phyloP scores from a whole-genome alignment of 2,113 vertebrate genomes.

The Clarias gariepinus region DNA sequence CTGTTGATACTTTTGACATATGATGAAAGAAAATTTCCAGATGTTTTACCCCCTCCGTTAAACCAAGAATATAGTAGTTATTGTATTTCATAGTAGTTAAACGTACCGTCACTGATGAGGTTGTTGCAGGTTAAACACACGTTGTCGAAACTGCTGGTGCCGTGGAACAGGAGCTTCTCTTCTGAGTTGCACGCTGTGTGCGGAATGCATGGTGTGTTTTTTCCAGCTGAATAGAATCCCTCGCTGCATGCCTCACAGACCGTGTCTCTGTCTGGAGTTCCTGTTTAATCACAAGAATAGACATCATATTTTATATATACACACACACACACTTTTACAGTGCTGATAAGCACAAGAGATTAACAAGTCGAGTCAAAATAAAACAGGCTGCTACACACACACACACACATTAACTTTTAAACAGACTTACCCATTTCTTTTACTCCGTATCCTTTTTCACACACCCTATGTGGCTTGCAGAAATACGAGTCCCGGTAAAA shows the following conservation, averaged over 20 bases:
- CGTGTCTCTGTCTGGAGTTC: conserved; percentile 54
- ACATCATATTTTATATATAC: no score
- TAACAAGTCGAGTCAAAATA: background rate
- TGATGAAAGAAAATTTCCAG: background rate
- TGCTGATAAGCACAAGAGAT: background rate
- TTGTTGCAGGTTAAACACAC: conserved; percentile 55
- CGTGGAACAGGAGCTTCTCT: conserved; percentile 48
- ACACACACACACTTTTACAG: no score
- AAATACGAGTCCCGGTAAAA: background rate
- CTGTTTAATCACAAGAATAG: conserved; percentile 49
- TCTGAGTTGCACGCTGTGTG: conserved; percentile 53
- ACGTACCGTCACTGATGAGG: background rate
- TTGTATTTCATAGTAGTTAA: background rate
- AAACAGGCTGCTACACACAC: background rate
- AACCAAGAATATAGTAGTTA: background rate
- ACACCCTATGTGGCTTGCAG: background rate
- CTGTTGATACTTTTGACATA: background rate
- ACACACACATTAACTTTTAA: background rate
- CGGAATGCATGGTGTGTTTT: conserved; percentile 28
- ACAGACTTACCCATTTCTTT: conserved; percentile 18
- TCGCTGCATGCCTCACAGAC: conserved; percentile 56
- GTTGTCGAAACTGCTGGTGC: conserved; percentile 61
- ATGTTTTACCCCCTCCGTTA: background rate
- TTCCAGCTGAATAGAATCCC: conserved; percentile 46
- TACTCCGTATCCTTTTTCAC: background rate